Base-by-base conservation (phyloP, 2,113 vertebrate species). In the Acrocephalus arundinaceus region DNA sequence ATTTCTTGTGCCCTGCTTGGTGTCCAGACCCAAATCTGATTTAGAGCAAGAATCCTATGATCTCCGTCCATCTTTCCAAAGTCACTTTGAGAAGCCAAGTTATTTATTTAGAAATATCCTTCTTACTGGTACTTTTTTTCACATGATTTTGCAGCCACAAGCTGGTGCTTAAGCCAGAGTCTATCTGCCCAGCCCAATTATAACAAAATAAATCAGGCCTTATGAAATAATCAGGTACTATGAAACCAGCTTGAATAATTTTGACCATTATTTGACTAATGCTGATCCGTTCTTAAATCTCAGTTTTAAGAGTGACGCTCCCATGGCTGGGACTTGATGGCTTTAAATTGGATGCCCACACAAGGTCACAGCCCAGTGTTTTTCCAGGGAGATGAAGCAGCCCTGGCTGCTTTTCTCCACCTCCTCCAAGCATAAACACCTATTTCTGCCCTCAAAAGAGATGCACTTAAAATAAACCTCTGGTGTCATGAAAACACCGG, bases 401-500 rank as follows among this genome's bases (percentile, higher is more conserved):
- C n/a, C 33, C 68, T 57, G 55, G 30, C 55, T 54, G 74, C 85
- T 82, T 57, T 62, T 73, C 52, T 81, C 55, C 52, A 22, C 57
- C 87, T 82, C 22, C 66, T 79, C 73, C 49, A 72, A 85, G 78
- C 8, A 27, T 30, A 85, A 96, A 91, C 62, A 65, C n/a, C 58
- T 55, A 39, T 92, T 93, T 85, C 46, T 85, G 54, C 82, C 66
- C 78, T 83, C 66, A 59, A 16, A 66, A 72, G 73, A 65, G 79
- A 88, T 7, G 35, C 43, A 72, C 81, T 92, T 83, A 46, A 93
- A 97, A 93, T 89, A 83, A 96, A 94, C 49, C 6, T 5, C 19
- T 0, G 0, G 54, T 35, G 83, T n/a, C 0, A 3, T 46, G 72
- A 66, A 94, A 91, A 94, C 51, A 90, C 81, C 13, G 0, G 22